phyloP scores from a whole-genome alignment of 2,888 invertebrate genomes.

The Folsomia candida region DNA sequence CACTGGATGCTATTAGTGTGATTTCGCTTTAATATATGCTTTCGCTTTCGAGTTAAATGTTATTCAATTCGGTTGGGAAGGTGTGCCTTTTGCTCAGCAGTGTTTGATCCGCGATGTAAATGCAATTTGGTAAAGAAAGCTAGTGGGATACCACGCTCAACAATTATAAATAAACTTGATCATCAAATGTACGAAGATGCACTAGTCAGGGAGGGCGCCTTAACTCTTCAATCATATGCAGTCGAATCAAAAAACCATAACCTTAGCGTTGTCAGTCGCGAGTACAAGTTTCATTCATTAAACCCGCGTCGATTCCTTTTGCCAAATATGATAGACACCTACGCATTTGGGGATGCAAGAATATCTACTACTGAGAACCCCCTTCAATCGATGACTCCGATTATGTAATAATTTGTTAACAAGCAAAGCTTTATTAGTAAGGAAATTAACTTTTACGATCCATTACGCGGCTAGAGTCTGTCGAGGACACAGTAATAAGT shows the following conservation, averaged over 20 bases:
- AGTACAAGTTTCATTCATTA: background rate
- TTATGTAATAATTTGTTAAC: no score
- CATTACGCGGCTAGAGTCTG: no score
- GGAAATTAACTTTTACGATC: no score
- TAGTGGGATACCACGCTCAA: background rate
- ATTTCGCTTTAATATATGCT: no score
- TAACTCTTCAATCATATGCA: background rate
- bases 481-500: no score
- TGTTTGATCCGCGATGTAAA: background rate
- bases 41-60: background rate
- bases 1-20: background rate
- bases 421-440: no score
- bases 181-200: background rate
- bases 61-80: background rate
- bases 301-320: background rate
- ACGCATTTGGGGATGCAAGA: background rate
- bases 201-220: background rate
- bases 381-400: no score
- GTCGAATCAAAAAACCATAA: background rate
- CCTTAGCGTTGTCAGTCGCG: background rate
- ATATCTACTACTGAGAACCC: no score
- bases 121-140: background rate
- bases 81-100: background rate
- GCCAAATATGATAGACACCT: background rate
- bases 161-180: background rate